These are phyloP conservation scores for Apodemus sylvaticus DNA, from an alignment of 2,113 vertebrate species.

Conservation along the genomic window DNA sequence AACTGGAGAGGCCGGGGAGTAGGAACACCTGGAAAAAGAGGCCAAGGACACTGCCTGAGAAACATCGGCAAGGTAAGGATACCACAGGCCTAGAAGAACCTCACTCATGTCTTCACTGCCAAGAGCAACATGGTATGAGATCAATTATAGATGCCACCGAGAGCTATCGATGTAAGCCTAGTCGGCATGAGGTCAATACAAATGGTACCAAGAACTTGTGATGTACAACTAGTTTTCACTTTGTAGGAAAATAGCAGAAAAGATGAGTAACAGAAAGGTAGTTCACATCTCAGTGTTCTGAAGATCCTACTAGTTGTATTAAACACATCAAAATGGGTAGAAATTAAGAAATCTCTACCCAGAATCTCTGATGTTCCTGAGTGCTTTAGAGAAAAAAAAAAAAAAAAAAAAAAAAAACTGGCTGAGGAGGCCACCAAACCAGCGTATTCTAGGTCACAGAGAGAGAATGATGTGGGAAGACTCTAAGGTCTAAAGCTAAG, in stretches of 20 bases:
- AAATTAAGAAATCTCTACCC: too few species aligned
- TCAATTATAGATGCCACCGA: background rate
- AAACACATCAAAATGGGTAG: background rate
- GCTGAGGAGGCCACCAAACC: background rate
- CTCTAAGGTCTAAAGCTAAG: background rate
- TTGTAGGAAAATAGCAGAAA: background rate
- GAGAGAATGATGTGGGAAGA: background rate
- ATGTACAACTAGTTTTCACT: background rate
- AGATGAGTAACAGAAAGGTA: background rate
- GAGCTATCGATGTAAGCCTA: background rate
- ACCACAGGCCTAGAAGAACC: background rate
- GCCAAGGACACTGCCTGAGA: background rate
- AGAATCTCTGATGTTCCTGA: background rate
- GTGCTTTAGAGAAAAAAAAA: background rate
- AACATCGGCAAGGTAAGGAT: background rate
- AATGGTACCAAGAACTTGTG: too few species aligned
- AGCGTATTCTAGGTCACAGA: background rate
- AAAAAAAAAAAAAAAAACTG: background rate
- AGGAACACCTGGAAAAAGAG: background rate
- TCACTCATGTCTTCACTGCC: background rate
- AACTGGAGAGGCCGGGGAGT: background rate
- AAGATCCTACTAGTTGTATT: background rate
- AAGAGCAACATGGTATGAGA: background rate
- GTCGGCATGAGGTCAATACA: background rate
- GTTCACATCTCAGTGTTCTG: background rate